Conservation (phyloP, 1,140 invertebrate species). For the Drosophila navojoa region DNA sequence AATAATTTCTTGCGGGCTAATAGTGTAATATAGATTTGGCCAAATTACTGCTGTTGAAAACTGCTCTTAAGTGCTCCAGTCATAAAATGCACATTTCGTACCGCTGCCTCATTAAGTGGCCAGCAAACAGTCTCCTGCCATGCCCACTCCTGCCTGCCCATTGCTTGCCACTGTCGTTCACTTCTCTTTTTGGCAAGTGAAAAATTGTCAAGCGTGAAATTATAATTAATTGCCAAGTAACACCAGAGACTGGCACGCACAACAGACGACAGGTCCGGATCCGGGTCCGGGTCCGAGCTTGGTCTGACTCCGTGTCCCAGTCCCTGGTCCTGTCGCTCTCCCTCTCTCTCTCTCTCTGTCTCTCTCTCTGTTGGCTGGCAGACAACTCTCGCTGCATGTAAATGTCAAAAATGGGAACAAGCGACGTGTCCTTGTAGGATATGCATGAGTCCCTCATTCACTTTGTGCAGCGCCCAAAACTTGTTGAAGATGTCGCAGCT, state of each 20-base stretch:
- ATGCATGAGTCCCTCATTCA: constrained; percentile 28
- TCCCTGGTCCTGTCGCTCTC: background rate
- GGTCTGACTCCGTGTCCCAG: background rate
- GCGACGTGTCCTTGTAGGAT: constrained; percentile 29
- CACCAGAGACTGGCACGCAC: constrained; percentile 51
- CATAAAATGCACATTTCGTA: constrained; percentile 45
- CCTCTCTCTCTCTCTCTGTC: background rate
- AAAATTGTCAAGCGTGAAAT: constrained; percentile 74
- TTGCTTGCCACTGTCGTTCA: background rate
- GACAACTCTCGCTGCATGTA: constrained; percentile 38
- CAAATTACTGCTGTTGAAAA: constrained; percentile 21
- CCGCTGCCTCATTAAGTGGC: constrained; percentile 38
- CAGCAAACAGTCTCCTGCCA: background rate
- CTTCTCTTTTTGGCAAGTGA: constrained; percentile 49
- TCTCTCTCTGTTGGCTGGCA: constrained; percentile 9
- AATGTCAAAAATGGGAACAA: constrained; percentile 40
- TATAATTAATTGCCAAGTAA: constrained; percentile 73
- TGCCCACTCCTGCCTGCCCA: background rate
- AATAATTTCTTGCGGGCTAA: constrained; percentile 33
- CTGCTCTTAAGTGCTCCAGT: constrained; percentile 28
- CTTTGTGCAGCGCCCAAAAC: constrained; percentile 7
- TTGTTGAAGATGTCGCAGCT: constrained; percentile 4
- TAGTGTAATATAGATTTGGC: constrained; percentile 20
- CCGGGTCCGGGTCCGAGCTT: background rate
- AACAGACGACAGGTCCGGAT: constrained; percentile 19